phyloP scores from a whole-genome alignment of 2,113 vertebrate species.

The Antigone vipio region DNA sequence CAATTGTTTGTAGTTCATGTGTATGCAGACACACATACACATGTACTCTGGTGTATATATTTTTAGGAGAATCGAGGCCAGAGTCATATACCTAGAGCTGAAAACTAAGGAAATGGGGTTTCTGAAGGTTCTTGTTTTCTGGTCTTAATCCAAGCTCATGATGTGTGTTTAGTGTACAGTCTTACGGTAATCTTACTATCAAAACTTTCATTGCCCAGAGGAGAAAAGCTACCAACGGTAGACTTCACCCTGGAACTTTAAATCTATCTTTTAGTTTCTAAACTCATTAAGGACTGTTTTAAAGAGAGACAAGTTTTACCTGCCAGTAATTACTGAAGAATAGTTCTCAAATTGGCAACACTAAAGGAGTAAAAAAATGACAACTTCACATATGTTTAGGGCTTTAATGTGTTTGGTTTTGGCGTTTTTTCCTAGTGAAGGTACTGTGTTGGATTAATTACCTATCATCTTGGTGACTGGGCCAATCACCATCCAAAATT shows the following conservation, averaged over 20 bases:
- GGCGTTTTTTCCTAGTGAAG: neutral
- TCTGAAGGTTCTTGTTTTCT: neutral
- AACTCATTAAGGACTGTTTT: neutral
- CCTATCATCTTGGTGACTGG: rapidly evolving
- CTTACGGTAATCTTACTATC: neutral
- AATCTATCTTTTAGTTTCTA: neutral
- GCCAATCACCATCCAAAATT: neutral
- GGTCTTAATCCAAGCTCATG: neutral
- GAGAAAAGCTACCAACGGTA: neutral
- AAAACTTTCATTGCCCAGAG: neutral
- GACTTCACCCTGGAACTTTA: neutral
- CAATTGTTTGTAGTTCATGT: neutral
- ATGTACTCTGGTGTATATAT: neutral
- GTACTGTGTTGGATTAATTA: neutral
- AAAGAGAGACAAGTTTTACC: neutral
- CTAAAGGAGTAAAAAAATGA: neutral
- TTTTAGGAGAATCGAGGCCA: neutral
- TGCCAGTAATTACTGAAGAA: neutral
- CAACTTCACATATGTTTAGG: neutral
- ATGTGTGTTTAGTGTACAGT: neutral
- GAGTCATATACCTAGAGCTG: neutral
- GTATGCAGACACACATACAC: neutral
- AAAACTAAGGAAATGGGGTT: neutral
- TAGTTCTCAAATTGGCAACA: neutral
- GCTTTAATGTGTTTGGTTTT: neutral